Base-by-base conservation (phyloP, 2,113 vertebrate species). In the Callocephalon fimbriatum region DNA sequence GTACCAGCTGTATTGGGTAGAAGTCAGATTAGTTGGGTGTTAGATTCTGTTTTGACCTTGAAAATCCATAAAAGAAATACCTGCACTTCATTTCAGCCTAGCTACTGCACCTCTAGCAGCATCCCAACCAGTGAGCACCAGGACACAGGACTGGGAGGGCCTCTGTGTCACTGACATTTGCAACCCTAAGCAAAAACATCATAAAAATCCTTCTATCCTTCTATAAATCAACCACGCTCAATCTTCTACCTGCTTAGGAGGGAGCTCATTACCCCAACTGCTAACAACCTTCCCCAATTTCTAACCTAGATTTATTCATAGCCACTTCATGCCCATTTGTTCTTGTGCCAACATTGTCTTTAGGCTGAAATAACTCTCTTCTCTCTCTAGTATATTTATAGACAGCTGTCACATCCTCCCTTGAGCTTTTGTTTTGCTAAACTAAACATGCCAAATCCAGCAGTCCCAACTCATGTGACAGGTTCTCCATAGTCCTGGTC, bases 361-460 rank as follows among this genome's bases (percentile, higher is more conserved):
- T n/a, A 79, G 40, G 74, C 85, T 82, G 90, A 90, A 96, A 96
- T 88, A 93, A 47, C 56, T 93, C 32, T 91, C 91, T 93, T 96
- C 78, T 75, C 70, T 75, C 73, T 15, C 42, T 70, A 3, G 6
- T 54, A 32, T 96, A 96, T 96, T 96, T 95, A 95, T 85, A 96
- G 92, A 47, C 29, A 93, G 47, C 38, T 0, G 2, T 94, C 90
- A 95, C 65, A 91, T 96, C 95, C 95, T 96, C 92, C 56, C 87
- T 32, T 67, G 73, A 87, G 87, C 59, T 91, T 94, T 94, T 93
- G 65, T 93, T 86, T 87, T 87, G 29, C 70, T 96, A 81, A 91
- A 91, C 59, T 74, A 89, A 93, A 89, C 65, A 78, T 90, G 67
- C 19, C 73, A 94, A 91, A 89, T 70, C 16, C 73, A 95, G 80